These are phyloP conservation scores for Synodontis membranacea DNA, from an alignment of 2,113 vertebrate genomes.

Conservation along the genomic window DNA sequence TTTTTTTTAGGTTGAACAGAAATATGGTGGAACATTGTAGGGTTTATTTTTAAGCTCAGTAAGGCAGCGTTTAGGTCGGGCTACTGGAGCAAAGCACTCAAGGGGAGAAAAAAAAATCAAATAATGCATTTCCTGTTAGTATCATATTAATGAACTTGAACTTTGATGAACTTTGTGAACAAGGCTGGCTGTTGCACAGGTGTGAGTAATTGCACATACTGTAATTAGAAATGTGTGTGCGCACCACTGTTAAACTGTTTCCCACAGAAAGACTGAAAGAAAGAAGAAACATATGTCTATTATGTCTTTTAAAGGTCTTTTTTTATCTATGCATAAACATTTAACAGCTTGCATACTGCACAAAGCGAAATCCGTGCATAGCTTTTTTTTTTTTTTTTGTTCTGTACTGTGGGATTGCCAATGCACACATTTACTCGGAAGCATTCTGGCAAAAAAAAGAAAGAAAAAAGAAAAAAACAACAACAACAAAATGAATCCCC, in stretches of 20 bases:
- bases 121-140: neutral
- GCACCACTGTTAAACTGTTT: neutral
- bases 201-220: neutral
- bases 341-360: neutral
- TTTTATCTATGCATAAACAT: neutral
- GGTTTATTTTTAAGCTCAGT: neutral
- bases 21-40: neutral
- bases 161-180: neutral
- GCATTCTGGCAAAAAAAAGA: neutral
- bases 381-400: neutral
- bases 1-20: neutral
- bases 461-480: neutral
- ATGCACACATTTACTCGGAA: neutral
- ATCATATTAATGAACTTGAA: neutral
- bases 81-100: neutral
- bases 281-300: neutral
- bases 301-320: too few species aligned
- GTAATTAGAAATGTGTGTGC: neutral
- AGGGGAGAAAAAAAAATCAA: neutral
- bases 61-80: neutral
- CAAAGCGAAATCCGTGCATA: neutral
- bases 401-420: neutral
- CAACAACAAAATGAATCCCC: neutral
- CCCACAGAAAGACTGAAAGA: neutral
- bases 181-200: neutral